Conservation (phyloP, 2,113 vertebrate genomes). For the Edolisoma coerulescens region DNA sequence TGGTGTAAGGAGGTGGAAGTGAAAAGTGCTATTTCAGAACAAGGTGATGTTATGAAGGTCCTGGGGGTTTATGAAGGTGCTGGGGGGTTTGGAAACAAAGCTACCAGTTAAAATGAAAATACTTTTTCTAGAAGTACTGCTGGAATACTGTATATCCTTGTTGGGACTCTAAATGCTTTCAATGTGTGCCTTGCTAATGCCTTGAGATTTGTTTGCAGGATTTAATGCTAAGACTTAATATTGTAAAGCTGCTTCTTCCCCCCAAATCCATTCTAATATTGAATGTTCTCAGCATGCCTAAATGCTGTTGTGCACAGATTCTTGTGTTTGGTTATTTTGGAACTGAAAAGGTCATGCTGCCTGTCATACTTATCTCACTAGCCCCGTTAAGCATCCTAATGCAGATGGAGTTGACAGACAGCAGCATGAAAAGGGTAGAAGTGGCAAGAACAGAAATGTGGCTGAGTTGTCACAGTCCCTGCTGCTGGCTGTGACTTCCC, state of each 20-base stretch:
- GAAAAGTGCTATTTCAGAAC: neutral
- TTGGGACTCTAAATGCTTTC: neutral
- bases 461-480: neutral
- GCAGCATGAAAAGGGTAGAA: conserved; percentile 36
- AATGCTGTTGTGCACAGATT: neutral
- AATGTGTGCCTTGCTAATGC: neutral
- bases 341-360: conserved; percentile 40
- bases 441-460: conserved; percentile 14
- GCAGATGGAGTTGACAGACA: conserved; percentile 39
- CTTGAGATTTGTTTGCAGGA: neutral
- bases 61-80: neutral
- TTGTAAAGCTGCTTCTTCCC: neutral
- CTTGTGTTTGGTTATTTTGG: conserved; percentile 32
- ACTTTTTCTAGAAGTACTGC: neutral
- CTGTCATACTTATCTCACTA: conserved; percentile 44
- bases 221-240: neutral
- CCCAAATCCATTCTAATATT: neutral
- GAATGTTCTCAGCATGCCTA: neutral
- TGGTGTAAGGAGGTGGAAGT: neutral
- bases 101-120: neutral
- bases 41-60: neutral
- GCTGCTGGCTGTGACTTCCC: neutral
- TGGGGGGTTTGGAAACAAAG: neutral
- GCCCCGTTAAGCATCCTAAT: conserved; percentile 29
- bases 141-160: neutral